These are phyloP conservation scores for Anastrepha ludens DNA, from an alignment of 1,140 invertebrate genomes.

Conservation along the genomic window DNA sequence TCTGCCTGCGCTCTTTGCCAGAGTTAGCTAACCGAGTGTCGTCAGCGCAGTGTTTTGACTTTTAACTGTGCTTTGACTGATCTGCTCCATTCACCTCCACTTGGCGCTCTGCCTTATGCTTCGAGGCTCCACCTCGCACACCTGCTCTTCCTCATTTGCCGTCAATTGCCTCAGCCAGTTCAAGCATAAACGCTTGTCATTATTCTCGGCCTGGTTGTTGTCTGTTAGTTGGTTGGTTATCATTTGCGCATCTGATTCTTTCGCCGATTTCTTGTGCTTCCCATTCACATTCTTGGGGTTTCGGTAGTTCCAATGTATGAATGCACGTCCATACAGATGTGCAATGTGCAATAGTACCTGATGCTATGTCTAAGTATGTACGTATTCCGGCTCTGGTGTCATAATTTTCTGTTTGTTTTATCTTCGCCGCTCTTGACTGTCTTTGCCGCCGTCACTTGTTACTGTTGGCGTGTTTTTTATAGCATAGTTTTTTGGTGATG, in stretches of 20 bases:
- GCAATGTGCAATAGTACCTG: constrained; percentile 12
- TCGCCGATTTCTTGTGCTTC: neutral
- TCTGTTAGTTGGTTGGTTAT: neutral
- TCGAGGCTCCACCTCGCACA: neutral
- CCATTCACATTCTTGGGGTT: constrained; percentile 32
- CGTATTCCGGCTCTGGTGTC: constrained; percentile 2
- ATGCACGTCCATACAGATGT: neutral
- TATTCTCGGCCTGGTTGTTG: neutral
- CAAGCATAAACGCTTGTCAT: constrained; percentile 23
- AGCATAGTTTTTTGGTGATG: neutral
- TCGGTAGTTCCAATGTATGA: neutral
- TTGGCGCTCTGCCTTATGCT: neutral
- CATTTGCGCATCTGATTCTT: constrained; percentile 30
- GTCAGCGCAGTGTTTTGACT: neutral
- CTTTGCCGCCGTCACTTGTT: constrained; percentile 34
- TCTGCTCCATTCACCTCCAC: neutral
- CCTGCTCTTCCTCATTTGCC: neutral
- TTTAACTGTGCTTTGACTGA: neutral
- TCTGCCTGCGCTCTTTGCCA: too few species aligned
- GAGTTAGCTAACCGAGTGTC: neutral
- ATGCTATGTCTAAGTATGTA: neutral
- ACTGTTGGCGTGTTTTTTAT: neutral
- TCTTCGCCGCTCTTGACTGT: constrained; percentile 16
- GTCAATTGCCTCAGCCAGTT: neutral
- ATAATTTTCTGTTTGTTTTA: constrained; percentile 34